These are phyloP conservation scores for Stenotaenia linearis DNA, from an alignment of 2,888 invertebrate genomes.

Conservation along the genomic window DNA sequence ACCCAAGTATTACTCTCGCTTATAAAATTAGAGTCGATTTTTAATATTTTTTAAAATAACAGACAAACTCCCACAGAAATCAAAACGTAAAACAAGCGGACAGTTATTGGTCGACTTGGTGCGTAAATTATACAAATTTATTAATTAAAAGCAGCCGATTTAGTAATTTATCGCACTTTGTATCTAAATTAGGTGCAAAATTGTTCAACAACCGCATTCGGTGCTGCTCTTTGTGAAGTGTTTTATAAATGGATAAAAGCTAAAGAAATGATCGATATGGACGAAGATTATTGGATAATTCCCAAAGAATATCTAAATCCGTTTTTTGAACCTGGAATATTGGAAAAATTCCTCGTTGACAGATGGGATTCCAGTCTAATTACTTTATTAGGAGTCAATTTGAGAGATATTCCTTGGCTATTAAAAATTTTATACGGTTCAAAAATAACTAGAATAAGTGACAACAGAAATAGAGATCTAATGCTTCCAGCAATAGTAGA, in stretches of 20 bases:
- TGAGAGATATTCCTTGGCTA: not conserved
- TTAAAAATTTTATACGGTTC: not conserved
- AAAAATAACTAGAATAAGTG: not conserved
- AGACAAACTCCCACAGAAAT: not conserved
- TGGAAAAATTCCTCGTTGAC: not conserved
- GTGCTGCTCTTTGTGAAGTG: not conserved
- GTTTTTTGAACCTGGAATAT: not conserved
- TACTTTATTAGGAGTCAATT: not conserved
- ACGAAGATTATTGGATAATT: not conserved
- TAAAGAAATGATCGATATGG: not conserved
- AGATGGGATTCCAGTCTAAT: not conserved
- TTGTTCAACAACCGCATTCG: not conserved
- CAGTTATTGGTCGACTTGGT: not conserved
- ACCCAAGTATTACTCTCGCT: not conserved
- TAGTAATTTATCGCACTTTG: too few species aligned
- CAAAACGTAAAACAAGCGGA: not conserved
- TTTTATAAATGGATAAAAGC: not conserved
- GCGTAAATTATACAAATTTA: not conserved
- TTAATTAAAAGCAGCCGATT: not conserved
- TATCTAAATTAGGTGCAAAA: not conserved
- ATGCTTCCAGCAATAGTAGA: not conserved
- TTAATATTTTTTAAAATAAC: not conserved
- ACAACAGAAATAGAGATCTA: not conserved
- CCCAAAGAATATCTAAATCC: not conserved
- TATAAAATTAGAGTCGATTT: not conserved